Percentiles rank a stretch among this genome's conserved stretches.
phyloP scores from a whole-genome alignment of 2,113 vertebrate species.

The Silurus meridionalis region DNA sequence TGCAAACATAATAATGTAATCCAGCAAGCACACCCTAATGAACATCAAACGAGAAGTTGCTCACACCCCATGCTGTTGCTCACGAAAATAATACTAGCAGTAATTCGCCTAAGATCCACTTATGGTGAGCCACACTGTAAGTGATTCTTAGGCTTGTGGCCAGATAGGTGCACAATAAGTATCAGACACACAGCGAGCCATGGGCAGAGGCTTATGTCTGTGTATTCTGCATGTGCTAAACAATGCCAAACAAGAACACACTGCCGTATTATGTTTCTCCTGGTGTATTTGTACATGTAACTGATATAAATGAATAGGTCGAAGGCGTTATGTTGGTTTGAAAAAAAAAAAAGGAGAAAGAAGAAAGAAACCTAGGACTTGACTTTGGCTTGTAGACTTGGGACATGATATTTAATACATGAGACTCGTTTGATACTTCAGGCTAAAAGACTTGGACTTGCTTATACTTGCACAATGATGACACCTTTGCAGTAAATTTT shows the following conservation, averaged over 20 bases:
- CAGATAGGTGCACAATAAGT: conserved; percentile 1
- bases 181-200: background rate
- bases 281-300: conserved; percentile 2
- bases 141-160: background rate
- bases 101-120: background rate
- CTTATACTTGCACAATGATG: background rate
- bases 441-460: conserved; percentile 16
- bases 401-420: conserved; percentile 3
- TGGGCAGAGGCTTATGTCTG: background rate
- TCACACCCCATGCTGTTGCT: background rate
- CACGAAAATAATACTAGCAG: background rate
- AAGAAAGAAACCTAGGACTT: background rate
- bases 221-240: conserved; percentile 4
- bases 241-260: conserved; percentile 6
- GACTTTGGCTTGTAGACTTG: background rate
- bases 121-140: background rate
- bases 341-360: background rate
- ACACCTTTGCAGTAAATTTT: background rate
- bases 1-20: background rate
- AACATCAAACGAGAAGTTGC: background rate
- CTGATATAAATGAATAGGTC: conserved; percentile 21
- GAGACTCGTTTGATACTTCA: background rate
- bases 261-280: background rate
- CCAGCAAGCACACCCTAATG: background rate
- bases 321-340: background rate